A percentile compares a stretch with the other conserved stretches of the same genome.
phyloP scores from a whole-genome alignment of 1,140 invertebrate species.

The Solenopsis invicta region DNA sequence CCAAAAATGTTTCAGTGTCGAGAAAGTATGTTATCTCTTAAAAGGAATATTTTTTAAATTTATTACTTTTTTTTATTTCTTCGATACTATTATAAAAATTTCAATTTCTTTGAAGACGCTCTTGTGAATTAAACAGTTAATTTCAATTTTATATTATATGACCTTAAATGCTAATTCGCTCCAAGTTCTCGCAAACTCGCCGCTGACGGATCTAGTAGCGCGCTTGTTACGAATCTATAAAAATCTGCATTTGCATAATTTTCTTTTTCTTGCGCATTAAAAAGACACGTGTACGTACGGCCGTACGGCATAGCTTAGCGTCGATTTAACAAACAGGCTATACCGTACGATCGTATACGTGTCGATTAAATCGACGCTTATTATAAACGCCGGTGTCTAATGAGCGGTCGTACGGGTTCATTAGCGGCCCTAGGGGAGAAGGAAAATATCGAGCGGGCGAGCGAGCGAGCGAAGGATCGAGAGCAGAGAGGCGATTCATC shows the following conservation, averaged over 20 bases:
- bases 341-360: no score
- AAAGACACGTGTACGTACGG: constrained; percentile 35
- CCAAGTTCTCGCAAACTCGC: not conserved
- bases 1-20: no score
- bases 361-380: constrained; percentile 65
- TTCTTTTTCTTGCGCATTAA: constrained; percentile 8
- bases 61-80: not conserved
- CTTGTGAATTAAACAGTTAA: not conserved
- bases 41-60: not conserved
- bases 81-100: not conserved
- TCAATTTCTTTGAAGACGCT: not conserved
- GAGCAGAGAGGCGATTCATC: constrained; percentile 42
- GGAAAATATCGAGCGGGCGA: constrained; percentile 57
- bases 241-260: constrained; percentile 8
- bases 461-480: constrained; percentile 26
- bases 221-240: not conserved
- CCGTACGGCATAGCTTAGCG: not conserved
- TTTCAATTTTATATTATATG: not conserved
- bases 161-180: not conserved
- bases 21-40: no score
- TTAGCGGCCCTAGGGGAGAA: constrained; percentile 35
- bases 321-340: no score
- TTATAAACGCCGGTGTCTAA: constrained; percentile 69
- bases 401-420: constrained; percentile 65
- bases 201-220: not conserved